Percentiles rank a stretch among this genome's conserved stretches.
phyloP scores from a whole-genome alignment of 1,140 invertebrate species.

The Drosophila grimshawi region DNA sequence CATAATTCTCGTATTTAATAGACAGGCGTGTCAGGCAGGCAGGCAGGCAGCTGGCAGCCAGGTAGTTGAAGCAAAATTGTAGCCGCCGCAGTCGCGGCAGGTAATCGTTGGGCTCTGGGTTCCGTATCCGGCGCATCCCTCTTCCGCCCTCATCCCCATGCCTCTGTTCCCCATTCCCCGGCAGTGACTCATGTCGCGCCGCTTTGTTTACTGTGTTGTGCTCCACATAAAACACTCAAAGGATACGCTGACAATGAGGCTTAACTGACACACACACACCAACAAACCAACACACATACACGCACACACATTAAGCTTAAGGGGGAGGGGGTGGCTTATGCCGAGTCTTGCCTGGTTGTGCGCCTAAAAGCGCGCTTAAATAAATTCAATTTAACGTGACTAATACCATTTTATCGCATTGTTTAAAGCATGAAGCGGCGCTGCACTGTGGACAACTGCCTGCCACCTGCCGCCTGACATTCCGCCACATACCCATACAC shows the following conservation, averaged over 20 bases:
- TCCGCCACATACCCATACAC: background rate
- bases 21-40: conserved; percentile 29
- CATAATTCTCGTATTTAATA: conserved; percentile 83
- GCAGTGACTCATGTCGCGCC: background rate
- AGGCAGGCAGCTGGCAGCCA: conserved; percentile 22
- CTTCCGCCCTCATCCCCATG: background rate
- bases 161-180: background rate
- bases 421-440: conserved; percentile 78
- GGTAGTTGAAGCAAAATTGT: conserved; percentile 69
- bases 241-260: conserved; percentile 83
- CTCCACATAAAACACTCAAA: conserved; percentile 80
- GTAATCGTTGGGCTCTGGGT: conserved; percentile 36
- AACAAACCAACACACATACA: conserved; percentile 16
- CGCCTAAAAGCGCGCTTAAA: conserved; percentile 82
- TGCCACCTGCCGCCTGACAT: background rate
- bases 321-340: conserved; percentile 32
- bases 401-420: conserved; percentile 83
- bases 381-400: conserved; percentile 83
- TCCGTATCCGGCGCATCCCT: conserved; percentile 1
- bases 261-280: conserved; percentile 59
- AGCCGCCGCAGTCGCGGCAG: conserved; percentile 42
- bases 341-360: conserved; percentile 44
- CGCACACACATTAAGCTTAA: conserved; percentile 7
- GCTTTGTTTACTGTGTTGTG: conserved; percentile 53
- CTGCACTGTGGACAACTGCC: conserved; percentile 45